Conservation (phyloP, 2,888 invertebrate species). For the Caenorhabditis macrosperma region DNA sequence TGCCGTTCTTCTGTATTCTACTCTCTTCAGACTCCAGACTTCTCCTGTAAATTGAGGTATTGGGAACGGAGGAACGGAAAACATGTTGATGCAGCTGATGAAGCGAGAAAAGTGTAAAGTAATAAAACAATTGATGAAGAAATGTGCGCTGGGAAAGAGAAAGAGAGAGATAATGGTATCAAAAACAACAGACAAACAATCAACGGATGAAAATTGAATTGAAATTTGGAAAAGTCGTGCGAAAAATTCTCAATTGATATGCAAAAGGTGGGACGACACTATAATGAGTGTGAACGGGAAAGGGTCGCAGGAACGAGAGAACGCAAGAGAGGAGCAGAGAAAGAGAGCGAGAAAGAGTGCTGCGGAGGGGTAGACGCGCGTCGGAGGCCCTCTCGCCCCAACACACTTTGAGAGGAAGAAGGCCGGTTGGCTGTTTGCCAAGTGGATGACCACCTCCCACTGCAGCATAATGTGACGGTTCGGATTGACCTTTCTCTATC, state of each 20-base stretch:
- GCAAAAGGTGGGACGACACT: slow-evolving; percentile 15
- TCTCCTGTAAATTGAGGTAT: background rate
- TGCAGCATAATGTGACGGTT: slow-evolving; percentile 59
- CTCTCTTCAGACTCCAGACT: slow-evolving; percentile 29
- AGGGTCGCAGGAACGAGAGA: slow-evolving; percentile 4
- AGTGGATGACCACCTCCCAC: slow-evolving; percentile 54
- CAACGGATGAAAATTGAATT: background rate
- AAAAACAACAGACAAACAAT: background rate
- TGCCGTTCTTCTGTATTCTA: slow-evolving; percentile 10
- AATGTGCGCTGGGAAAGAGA: background rate
- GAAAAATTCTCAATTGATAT: slow-evolving; percentile 10
- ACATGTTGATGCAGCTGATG: background rate
- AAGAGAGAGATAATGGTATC: background rate
- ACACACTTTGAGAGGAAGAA: slow-evolving; percentile 41
- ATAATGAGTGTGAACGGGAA: slow-evolving; percentile 49
- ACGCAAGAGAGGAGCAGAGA: slow-evolving; percentile 25
- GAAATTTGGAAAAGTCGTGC: slow-evolving; percentile 14
- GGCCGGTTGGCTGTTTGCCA: slow-evolving; percentile 61
- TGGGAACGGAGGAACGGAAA: background rate
- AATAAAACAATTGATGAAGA: slow-evolving; percentile 17
- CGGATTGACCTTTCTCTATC: slow-evolving; percentile 50
- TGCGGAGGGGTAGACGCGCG: slow-evolving; percentile 26
- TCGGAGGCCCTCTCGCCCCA: slow-evolving; percentile 13
- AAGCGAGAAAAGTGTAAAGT: slow-evolving; percentile 55
- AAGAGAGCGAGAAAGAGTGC: slow-evolving; percentile 22